Evolutionary conservation across 1,140 invertebrate species (phyloP), one percentile per base, ranked within the genome.

Genomic region (Zophobas atratus): DNA sequence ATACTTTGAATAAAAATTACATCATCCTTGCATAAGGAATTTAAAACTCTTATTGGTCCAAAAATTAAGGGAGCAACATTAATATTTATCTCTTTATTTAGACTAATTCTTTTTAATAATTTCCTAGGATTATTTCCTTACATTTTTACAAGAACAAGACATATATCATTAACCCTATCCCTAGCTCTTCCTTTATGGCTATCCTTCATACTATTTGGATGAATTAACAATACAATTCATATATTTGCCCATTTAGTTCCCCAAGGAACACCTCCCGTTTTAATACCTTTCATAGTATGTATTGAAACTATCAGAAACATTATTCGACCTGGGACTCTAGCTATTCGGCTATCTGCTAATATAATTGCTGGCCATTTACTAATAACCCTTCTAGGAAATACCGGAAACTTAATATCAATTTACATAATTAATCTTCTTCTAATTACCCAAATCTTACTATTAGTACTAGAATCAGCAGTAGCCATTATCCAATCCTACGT

Each of bases 321-420:
- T 51, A 92, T 93, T 87, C 91, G 90, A 3, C 91, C 91, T 4
- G 82, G 87, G 83, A 92, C 91, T 1, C 86, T 93, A 87, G 88
- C 89, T 39, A 87, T 93, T 67, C 92, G 91, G 77, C 83, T 93
- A 87, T 88, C 89, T 6, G 91, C 92, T 48, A 92, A 92, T 88
- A 92, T 92, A 89, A 92, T 92, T 88, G 91, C 91, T 6, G 91
- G 91, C 0, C 91, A 92, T 84, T 84, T 93, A 84, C 80, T 93
- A 75, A 78, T 88, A 86, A 89, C 88, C 36, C 82, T 91, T 81
- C 81, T 91, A 83, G 88, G 89, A 79, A 87, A 87, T 77, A 87
- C 86, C 63, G 85, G 84, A 78, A 56, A 80, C 60, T 79, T 73
- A 70, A 75, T 86, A 83, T 81, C 82, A 70, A 76, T 77, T 79